Conservation (phyloP, 2,113 vertebrate species). For the Crotalus helleri region DNA sequence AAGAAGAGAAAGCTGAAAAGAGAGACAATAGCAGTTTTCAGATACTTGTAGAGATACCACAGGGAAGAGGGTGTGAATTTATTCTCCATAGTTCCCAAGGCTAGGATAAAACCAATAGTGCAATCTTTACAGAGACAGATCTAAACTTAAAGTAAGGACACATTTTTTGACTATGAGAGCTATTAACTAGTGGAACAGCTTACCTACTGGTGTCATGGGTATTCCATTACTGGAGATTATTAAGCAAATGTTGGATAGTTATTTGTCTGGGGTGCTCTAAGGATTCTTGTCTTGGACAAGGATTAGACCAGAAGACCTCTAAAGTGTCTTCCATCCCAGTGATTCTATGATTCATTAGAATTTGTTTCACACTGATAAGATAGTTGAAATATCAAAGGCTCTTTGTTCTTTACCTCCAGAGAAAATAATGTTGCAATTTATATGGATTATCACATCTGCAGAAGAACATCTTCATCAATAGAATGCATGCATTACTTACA, state of each 20-base stretch:
- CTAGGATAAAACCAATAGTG: not conserved
- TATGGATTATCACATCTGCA: constrained; percentile 11
- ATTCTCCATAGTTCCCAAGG: not conserved
- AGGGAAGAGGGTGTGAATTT: not conserved
- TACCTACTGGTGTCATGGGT: not conserved
- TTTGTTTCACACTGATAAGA: constrained; percentile 31
- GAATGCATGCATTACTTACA: not conserved
- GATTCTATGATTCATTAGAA: not conserved
- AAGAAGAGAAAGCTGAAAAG: not conserved
- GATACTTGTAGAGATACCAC: not conserved
- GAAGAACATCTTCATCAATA: constrained; percentile 21
- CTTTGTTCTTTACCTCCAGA: constrained; percentile 19
- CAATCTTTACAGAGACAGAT: not conserved
- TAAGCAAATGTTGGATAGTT: not conserved
- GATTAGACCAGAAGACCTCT: not conserved
- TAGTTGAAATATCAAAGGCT: constrained; percentile 41
- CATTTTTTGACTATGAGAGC: not conserved
- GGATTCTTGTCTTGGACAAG: not conserved
- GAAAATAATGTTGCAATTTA: constrained; percentile 49
- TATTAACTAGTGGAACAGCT: not conserved
- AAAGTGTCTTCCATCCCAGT: not conserved
- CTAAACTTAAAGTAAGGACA: not conserved
- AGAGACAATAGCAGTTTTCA: not conserved
- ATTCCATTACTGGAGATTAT: not conserved
- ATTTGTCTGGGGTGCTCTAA: not conserved